Evolutionary conservation across 1,140 invertebrate species (phyloP).

Genomic region (Hormaphis cornu): DNA sequence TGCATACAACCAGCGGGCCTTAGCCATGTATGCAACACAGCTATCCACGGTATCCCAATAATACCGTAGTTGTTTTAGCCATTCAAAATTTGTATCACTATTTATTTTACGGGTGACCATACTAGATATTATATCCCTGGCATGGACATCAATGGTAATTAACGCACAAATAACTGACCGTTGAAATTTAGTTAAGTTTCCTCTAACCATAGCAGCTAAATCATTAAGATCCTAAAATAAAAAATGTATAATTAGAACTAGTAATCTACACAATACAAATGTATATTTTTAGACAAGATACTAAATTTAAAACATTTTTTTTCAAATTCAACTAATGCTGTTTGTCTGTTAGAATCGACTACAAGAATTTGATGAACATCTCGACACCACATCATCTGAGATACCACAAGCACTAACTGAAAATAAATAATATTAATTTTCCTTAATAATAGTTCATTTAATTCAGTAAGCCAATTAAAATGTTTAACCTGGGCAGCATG

Average conservation of each 20-base stretch:
- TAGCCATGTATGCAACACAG: constrained; percentile 56
- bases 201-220: constrained; percentile 64
- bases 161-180: constrained; percentile 59
- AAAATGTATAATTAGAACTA: constrained; percentile 51
- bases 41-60: constrained; percentile 69
- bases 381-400: constrained; percentile 76
- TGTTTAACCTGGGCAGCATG: constrained; percentile 52
- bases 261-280: neutral
- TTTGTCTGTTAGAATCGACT: constrained; percentile 40
- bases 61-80: constrained; percentile 86
- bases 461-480: too few relatives aligned
- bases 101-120: constrained; percentile 56
- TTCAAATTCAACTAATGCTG: constrained; percentile 36
- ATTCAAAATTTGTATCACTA: constrained; percentile 71
- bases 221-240: constrained; percentile 64
- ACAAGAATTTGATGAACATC: constrained; percentile 61
- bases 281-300: neutral
- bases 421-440: constrained; percentile 4
- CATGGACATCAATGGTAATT: constrained; percentile 44
- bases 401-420: constrained; percentile 59
- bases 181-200: constrained; percentile 57
- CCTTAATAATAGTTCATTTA: neutral
- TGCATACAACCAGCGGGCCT: constrained; percentile 63
- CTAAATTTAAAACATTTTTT: constrained; percentile 19
- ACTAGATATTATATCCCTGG: constrained; percentile 69